Percentiles rank a stretch among this genome's conserved stretches.
Evolutionary conservation across 2,797 vertebrate species (phyloP).

Genomic region (Thaleichthys pacificus): DNA sequence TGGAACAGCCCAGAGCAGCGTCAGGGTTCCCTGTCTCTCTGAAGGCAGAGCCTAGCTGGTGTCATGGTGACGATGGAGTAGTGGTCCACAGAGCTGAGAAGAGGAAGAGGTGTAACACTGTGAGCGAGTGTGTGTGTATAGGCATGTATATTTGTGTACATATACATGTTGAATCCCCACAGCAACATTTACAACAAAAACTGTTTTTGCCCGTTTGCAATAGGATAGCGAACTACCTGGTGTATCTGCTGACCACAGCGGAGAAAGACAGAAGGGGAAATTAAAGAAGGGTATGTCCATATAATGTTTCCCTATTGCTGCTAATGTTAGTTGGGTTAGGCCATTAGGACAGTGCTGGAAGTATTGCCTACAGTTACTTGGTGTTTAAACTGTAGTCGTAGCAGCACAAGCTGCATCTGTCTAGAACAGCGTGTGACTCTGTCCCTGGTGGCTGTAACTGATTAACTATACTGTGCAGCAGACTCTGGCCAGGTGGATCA

Average conservation of each 20-base stretch:
- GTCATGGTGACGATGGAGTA: conserved; percentile 72
- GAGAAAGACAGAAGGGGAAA: conserved; percentile 84
- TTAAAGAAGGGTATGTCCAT: conserved; percentile 77
- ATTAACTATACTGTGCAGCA: conserved; percentile 45
- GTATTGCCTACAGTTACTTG: too few species aligned
- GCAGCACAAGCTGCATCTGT: too few species aligned
- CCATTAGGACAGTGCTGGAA: too few species aligned
- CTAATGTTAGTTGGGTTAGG: background rate
- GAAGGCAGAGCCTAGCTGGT: conserved; percentile 68
- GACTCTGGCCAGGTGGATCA: conserved; percentile 84
- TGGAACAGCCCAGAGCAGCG: background rate
- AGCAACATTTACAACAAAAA: background rate
- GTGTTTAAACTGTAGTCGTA: too few species aligned
- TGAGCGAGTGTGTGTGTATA: conserved; percentile 35
- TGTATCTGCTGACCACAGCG: conserved; percentile 73
- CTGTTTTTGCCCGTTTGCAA: background rate
- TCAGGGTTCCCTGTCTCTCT: conserved; percentile 34
- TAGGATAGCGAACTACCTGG: conserved; percentile 30
- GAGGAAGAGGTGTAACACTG: conserved; percentile 47
- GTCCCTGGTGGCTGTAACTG: background rate
- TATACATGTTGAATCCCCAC: background rate
- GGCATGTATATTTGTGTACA: background rate
- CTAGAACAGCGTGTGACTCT: background rate
- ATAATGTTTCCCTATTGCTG: background rate
- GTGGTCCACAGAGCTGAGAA: conserved; percentile 60